Evolutionary conservation across 30 jellyfish, hydroid and myxozoan species (phyloP).

Genomic region (Catostylus mosaicus): DNA sequence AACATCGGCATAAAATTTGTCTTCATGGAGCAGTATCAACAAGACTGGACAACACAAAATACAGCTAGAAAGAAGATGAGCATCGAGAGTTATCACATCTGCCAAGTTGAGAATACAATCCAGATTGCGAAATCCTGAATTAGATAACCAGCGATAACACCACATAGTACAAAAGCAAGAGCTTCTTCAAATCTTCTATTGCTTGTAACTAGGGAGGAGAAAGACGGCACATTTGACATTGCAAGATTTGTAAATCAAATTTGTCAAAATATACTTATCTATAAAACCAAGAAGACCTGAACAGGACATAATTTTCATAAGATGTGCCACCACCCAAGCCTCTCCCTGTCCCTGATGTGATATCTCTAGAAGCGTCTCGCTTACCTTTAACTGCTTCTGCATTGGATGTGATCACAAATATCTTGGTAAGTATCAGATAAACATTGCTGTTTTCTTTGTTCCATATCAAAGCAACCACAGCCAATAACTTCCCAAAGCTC

Average conservation of each 20-base stretch:
- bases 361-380: neutral
- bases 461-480: conserved; percentile 78
- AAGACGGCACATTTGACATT: neutral
- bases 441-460: conserved; percentile 62
- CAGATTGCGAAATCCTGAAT: conserved; percentile 25
- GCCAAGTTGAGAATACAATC: conserved; percentile 20
- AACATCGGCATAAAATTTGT: too few relatives aligned
- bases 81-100: neutral
- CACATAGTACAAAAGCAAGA: conserved; percentile 36
- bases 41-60: too few relatives aligned
- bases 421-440: conserved; percentile 63
- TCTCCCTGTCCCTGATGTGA: neutral
- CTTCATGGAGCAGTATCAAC: too few relatives aligned
- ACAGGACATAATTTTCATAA: neutral
- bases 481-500: conserved; percentile 77
- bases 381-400: conserved; percentile 85
- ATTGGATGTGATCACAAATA: conserved; percentile 71
- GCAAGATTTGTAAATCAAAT: neutral
- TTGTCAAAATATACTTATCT: neutral
- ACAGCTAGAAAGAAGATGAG: too few relatives aligned
- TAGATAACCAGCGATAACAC: conserved; percentile 32
- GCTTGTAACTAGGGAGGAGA: conserved; percentile 12
- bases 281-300: too few relatives aligned
- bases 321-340: neutral
- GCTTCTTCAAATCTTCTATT: conserved; percentile 38